A percentile compares a stretch with the other conserved stretches of the same genome.
Conservation (phyloP, 2,113 vertebrate species). For the Oriolus oriolus region DNA sequence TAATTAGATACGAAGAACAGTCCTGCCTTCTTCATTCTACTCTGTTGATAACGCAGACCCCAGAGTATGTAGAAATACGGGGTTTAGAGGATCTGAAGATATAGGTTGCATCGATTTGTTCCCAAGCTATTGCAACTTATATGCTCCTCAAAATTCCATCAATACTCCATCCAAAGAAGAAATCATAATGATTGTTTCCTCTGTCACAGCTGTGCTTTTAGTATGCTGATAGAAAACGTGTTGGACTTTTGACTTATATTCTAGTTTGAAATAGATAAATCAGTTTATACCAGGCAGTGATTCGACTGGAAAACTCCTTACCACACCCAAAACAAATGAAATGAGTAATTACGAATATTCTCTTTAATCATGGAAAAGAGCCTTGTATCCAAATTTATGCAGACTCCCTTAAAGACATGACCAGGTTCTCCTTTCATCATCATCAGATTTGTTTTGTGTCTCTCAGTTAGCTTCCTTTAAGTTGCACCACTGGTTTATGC, state of each 20-base stretch:
- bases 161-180: background rate
- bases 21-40: background rate
- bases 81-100: background rate
- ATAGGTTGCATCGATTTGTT: background rate
- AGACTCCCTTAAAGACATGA: conserved; percentile 34
- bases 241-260: conserved; percentile 1
- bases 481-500: conserved; percentile 29
- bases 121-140: background rate
- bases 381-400: conserved; percentile 49
- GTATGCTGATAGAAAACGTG: background rate
- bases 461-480: conserved; percentile 22
- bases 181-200: background rate
- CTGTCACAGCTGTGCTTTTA: background rate
- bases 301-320: background rate
- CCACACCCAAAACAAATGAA: conserved; percentile 39
- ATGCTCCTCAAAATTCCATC: background rate
- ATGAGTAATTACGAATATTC: conserved; percentile 30
- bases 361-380: conserved; percentile 57
- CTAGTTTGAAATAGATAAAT: background rate
- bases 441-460: conserved; percentile 26
- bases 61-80: background rate
- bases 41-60: background rate
- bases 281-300: background rate
- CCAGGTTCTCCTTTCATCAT: conserved; percentile 30
- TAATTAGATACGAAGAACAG: background rate